These are phyloP conservation scores for Anorthoa munda DNA, from an alignment of 2,888 invertebrate genomes.

Conservation along the genomic window DNA sequence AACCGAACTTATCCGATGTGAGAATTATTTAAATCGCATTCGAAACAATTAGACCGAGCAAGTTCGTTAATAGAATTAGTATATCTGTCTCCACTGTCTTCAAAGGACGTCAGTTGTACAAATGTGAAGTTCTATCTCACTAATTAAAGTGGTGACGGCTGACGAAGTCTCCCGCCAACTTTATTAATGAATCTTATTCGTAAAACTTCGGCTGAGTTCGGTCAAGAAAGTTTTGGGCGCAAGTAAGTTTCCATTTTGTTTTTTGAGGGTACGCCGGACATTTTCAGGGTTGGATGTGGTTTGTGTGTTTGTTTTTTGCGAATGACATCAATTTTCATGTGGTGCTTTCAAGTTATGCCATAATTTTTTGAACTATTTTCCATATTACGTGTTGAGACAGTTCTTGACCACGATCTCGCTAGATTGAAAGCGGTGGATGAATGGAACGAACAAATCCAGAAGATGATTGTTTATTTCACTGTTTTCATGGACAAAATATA, in stretches of 20 bases:
- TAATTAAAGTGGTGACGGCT: slow-evolving; percentile 61
- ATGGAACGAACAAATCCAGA: too few relatives aligned
- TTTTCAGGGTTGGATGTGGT: slow-evolving; percentile 21
- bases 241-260: slow-evolving; percentile 47
- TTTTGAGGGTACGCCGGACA: slow-evolving; percentile 27
- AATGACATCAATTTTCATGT: background rate
- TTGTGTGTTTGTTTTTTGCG: background rate
- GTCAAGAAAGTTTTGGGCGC: slow-evolving; percentile 44
- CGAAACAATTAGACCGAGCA: slow-evolving; percentile 24
- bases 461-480: too few relatives aligned
- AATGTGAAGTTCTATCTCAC: slow-evolving; percentile 54
- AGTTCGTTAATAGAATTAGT: slow-evolving; percentile 51
- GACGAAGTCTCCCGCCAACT: slow-evolving; percentile 58
- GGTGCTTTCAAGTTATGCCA: background rate
- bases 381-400: too few relatives aligned
- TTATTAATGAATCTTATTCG: slow-evolving; percentile 72
- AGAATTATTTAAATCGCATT: slow-evolving; percentile 56
- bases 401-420: too few relatives aligned
- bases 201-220: slow-evolving; percentile 54
- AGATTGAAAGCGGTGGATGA: background rate
- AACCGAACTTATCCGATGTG: slow-evolving; percentile 40
- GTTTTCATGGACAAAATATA: background rate
- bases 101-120: slow-evolving; percentile 41
- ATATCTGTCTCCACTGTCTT: slow-evolving; percentile 34
- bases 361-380: background rate